A percentile compares a stretch with the other conserved stretches of the same genome.
Evolutionary conservation across 2,113 vertebrate genomes (phyloP).

Genomic region (Leptosomus discolor): DNA sequence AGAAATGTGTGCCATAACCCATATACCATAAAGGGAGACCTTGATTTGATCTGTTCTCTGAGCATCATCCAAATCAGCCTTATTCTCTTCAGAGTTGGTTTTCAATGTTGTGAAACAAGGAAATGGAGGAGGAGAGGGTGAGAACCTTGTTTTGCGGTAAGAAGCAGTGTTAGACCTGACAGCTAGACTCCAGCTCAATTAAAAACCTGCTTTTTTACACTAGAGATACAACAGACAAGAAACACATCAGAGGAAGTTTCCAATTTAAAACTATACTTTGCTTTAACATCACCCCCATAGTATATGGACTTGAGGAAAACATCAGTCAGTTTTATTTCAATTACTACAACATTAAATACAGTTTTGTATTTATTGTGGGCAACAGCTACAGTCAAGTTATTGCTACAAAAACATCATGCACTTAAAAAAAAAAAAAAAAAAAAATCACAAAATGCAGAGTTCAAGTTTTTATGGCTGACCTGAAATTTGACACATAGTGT

Average conservation of each 20-base stretch:
- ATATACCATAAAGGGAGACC: not conserved
- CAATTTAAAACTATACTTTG: not conserved
- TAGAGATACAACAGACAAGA: not conserved
- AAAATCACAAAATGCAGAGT: not conserved
- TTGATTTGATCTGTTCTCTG: not conserved
- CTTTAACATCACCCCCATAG: not conserved
- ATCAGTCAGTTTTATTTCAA: not conserved
- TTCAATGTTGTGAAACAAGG: not conserved
- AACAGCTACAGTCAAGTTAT: not conserved
- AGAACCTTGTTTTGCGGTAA: constrained; percentile 17
- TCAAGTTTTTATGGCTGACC: not conserved
- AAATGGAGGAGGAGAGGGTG: not conserved
- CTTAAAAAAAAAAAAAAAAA: too few relatives aligned
- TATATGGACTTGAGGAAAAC: not conserved
- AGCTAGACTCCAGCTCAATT: not conserved
- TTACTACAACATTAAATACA: not conserved
- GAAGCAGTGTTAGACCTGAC: not conserved
- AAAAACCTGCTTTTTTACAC: not conserved
- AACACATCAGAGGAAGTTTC: not conserved
- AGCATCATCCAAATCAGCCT: not conserved
- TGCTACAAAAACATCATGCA: not conserved
- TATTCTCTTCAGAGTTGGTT: not conserved
- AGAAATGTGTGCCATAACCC: constrained; percentile 25
- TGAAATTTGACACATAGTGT: not conserved
- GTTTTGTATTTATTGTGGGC: not conserved